A percentile compares a stretch with the other conserved stretches of the same genome.
phyloP scores from a whole-genome alignment of 1,140 invertebrate species.

The Cydia amplana region DNA sequence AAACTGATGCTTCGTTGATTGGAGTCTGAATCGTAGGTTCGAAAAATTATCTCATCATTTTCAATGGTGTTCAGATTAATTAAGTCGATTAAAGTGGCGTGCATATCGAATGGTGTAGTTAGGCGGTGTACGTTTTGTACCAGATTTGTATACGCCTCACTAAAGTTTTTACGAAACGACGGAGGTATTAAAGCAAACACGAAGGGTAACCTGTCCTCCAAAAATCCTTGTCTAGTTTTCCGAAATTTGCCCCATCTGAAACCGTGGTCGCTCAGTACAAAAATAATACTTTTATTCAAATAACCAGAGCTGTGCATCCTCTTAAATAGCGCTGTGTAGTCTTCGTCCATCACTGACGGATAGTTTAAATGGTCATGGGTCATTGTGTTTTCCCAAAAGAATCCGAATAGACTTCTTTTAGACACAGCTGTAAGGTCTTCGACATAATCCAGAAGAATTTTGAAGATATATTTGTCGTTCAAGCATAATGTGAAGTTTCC shows the following conservation, averaged over 20 bases:
- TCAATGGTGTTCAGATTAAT: conserved; percentile 50
- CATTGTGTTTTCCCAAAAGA: conserved; percentile 88
- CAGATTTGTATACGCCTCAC: conserved; percentile 83
- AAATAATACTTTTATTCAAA: conserved; percentile 84
- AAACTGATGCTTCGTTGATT: conserved; percentile 84
- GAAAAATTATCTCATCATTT: conserved; percentile 47
- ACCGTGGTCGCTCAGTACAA: conserved; percentile 95
- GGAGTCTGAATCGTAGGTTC: conserved; percentile 43
- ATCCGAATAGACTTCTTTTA: conserved; percentile 81
- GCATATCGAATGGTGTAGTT: conserved; percentile 89
- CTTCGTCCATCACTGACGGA: conserved; percentile 82
- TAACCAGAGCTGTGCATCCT: conserved; percentile 78
- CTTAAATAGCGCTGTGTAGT: conserved; percentile 80
- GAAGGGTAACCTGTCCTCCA: conserved; percentile 94
- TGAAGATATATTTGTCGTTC: conserved; percentile 80
- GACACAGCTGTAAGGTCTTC: conserved; percentile 80
- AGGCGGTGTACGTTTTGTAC: conserved; percentile 85
- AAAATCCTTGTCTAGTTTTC: conserved; percentile 87
- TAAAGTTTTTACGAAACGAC: conserved; percentile 83
- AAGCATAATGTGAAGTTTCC: conserved; percentile 81
- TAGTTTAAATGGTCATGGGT: conserved; percentile 87
- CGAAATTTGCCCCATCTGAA: conserved; percentile 87
- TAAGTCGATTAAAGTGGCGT: conserved; percentile 81
- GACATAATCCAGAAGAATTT: conserved; percentile 80
- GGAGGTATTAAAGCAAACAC: conserved; percentile 87